Evolutionary conservation across 1,140 invertebrate genomes (phyloP), one percentile per base, ranked within the genome.

Genomic region (Pachypeltis micranthus): DNA sequence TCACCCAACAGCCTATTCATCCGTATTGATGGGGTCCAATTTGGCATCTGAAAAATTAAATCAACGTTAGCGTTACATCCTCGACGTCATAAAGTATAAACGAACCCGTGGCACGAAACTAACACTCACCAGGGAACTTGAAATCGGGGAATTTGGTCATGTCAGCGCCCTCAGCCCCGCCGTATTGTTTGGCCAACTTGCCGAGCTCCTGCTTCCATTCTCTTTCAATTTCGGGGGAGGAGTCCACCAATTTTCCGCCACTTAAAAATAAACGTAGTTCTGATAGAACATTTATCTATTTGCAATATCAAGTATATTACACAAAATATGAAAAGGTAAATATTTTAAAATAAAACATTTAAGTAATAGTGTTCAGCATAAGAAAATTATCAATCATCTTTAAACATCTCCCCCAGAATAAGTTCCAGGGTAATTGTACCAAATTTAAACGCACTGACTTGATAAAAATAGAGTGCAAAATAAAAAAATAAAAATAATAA

Each of bases 71-170:
- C 19, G 23, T 51, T 51, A 51, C 7, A 21, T 51, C 12, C 7
- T 4, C n/a, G n/a, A n/a, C n/a, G 7, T 57, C 10, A 26, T 57
- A 57, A 57, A 28, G 47, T 23, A 54, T 21, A n/a, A n/a, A 7
- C 7, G 23, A 23, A 54, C 29, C 3, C 26, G 24, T 19, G n/a
- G n/a, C n/a, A n/a, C n/a, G n/a, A 59, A 59, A 31, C n/a, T 34
- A 28, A 59, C 2, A 12, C 3, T 59, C 63, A 70, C 69, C 68
- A 47, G 58, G 44, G 57, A 71, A 71, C 57, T 69, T 69, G 51
- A 71, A 65, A n/a, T 66, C 47, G n/a, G 93, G 93, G 74, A 96
- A 95, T 73, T 91, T 81, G 4, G 86, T 87, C 85, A 95, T 90
- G 72, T 96, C 90, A 25, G 80, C 79, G 60, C 86, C 87, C 51